phyloP scores from a whole-genome alignment of 1,140 invertebrate species.

The Hycleus phaleratus region DNA sequence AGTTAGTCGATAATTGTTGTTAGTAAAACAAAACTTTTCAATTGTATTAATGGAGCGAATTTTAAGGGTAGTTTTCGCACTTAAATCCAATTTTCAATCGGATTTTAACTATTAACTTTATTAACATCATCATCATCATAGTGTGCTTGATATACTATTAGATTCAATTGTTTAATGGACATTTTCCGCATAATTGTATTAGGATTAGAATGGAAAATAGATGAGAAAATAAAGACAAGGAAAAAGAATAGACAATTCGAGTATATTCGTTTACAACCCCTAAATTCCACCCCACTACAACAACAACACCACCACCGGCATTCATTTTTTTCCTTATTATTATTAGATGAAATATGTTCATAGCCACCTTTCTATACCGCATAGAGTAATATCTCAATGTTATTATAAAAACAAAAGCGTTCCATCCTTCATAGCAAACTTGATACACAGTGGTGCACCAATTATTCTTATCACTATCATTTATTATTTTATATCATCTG shows the following conservation, averaged over 20 bases:
- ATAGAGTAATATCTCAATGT: slow-evolving; percentile 35
- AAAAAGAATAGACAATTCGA: not conserved
- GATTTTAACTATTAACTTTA: slow-evolving; percentile 13
- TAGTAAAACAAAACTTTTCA: no score
- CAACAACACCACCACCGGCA: slow-evolving; percentile 14
- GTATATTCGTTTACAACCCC: no score
- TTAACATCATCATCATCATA: slow-evolving; percentile 1
- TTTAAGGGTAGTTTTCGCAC: not conserved
- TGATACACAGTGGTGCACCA: slow-evolving; percentile 4
- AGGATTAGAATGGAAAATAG: not conserved
- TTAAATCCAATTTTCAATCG: slow-evolving; percentile 7
- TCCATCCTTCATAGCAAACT: slow-evolving; percentile 6
- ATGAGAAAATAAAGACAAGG: not conserved
- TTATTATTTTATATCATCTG: no score
- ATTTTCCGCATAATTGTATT: slow-evolving; percentile 7
- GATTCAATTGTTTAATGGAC: slow-evolving; percentile 16
- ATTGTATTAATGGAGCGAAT: not conserved
- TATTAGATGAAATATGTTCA: slow-evolving; percentile 35
- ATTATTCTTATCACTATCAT: no score
- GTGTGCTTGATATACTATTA: not conserved
- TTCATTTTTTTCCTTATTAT: slow-evolving; percentile 14
- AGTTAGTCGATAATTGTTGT: no score
- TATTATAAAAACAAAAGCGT: slow-evolving; percentile 34
- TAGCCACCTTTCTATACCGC: slow-evolving; percentile 35
- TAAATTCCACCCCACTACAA: no score